These are phyloP conservation scores for Chascanopsetta lugubris DNA, from an alignment of 2,113 vertebrate species.

Conservation along the genomic window DNA sequence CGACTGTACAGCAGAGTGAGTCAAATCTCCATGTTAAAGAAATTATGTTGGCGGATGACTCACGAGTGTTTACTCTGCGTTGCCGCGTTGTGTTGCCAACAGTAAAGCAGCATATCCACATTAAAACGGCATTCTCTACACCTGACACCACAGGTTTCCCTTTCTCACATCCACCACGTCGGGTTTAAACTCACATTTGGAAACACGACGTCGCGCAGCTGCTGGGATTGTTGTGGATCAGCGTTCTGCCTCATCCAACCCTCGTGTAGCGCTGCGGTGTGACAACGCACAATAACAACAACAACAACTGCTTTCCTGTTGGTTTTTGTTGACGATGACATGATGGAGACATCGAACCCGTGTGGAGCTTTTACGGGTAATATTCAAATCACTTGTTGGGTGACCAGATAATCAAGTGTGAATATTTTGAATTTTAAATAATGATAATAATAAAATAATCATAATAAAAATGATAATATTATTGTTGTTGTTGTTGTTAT, in stretches of 20 bases:
- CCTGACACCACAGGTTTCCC: neutral
- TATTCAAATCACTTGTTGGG: no score
- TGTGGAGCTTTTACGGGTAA: no score
- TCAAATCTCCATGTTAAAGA: neutral
- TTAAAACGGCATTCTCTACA: neutral
- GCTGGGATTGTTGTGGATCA: neutral
- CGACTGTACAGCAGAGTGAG: neutral
- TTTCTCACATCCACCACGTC: neutral
- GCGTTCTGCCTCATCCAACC: no score
- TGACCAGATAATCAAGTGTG: no score
- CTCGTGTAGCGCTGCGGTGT: neutral
- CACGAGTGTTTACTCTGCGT: neutral
- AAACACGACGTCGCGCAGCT: neutral
- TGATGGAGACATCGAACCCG: no score
- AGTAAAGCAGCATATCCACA: neutral
- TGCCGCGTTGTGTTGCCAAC: neutral
- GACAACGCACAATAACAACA: neutral
- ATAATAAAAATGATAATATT: no score
- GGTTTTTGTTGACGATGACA: no score
- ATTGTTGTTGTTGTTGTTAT: no score
- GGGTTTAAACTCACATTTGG: neutral
- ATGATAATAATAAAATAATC: no score
- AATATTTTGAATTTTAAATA: no score
- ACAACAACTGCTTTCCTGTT: no score
- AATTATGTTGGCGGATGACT: neutral